phyloP scores from a whole-genome alignment of 92 coral and sea anemone species.

The Porites divaricata region DNA sequence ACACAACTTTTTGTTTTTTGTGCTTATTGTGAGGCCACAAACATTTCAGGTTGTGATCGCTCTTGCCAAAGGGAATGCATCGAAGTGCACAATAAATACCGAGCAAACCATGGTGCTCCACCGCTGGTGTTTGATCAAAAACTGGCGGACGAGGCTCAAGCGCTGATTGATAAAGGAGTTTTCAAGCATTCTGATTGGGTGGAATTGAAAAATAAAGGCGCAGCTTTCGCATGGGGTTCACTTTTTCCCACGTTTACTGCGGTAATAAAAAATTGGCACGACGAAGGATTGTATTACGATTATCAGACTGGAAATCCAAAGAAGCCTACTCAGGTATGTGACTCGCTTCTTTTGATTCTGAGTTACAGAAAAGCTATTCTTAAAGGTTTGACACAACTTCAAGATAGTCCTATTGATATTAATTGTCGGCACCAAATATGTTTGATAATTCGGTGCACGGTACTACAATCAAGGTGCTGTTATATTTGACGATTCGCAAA shows the following conservation, averaged over 20 bases:
- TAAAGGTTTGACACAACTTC: too few relatives aligned
- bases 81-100: slow-evolving; percentile 50
- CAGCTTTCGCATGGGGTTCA: slow-evolving; percentile 69
- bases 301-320: slow-evolving; percentile 43
- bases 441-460: too few relatives aligned
- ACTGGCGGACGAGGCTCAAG: slow-evolving; percentile 64
- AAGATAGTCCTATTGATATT: too few relatives aligned
- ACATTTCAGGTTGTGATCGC: slow-evolving; percentile 47
- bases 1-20: not conserved
- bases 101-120: slow-evolving; percentile 56
- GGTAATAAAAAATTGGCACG: slow-evolving; percentile 57
- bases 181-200: slow-evolving; percentile 71
- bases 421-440: too few relatives aligned
- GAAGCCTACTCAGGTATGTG: slow-evolving; percentile 34
- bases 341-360: not conserved
- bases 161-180: slow-evolving; percentile 62
- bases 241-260: slow-evolving; percentile 72
- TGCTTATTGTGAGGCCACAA: not conserved
- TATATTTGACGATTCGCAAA: too few relatives aligned
- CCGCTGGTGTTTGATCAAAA: slow-evolving; percentile 49
- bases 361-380: not conserved
- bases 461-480: too few relatives aligned
- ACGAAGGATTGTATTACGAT: slow-evolving; percentile 45
- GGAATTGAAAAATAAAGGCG: slow-evolving; percentile 39
- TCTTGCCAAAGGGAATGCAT: slow-evolving; percentile 64